Evolutionary conservation across 2,888 invertebrate species (phyloP).

Genomic region (Melolontha melolontha): DNA sequence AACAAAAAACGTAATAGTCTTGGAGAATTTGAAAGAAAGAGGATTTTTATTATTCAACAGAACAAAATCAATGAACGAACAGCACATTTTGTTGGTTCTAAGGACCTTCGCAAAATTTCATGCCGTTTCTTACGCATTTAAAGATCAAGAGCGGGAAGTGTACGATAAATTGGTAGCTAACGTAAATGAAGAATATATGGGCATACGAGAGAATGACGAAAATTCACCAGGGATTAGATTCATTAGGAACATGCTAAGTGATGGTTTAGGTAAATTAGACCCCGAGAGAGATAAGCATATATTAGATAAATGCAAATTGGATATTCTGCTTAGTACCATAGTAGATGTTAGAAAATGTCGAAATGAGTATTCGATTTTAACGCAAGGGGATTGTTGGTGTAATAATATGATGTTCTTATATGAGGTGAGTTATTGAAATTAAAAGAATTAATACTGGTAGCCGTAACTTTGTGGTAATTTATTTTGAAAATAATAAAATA

Average conservation of each 20-base stretch:
- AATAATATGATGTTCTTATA: constrained; percentile 49
- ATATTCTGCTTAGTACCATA: not conserved
- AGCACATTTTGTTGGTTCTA: constrained; percentile 58
- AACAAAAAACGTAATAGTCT: constrained; percentile 32
- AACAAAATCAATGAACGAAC: constrained; percentile 61
- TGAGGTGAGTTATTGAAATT: constrained; percentile 38
- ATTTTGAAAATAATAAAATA: no score
- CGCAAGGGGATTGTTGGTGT: constrained; percentile 48
- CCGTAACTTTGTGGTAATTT: no score
- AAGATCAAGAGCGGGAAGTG: constrained; percentile 67
- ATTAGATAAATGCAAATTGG: not conserved
- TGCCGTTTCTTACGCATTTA: constrained; percentile 71
- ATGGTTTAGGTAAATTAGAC: constrained; percentile 3
- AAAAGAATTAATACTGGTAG: no score
- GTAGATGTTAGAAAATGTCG: not conserved
- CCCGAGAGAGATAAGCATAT: constrained; percentile 1
- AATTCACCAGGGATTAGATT: no score
- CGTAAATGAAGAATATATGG: no score
- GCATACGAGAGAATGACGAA: no score
- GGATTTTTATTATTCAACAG: constrained; percentile 61
- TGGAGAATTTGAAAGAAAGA: constrained; percentile 59
- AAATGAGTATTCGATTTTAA: constrained; percentile 38
- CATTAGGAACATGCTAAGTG: no score
- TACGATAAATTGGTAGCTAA: constrained; percentile 60
- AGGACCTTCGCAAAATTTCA: constrained; percentile 67